These are phyloP conservation scores for Patella ulyssiponensis DNA, from an alignment of 2,888 invertebrate genomes.

Conservation along the genomic window DNA sequence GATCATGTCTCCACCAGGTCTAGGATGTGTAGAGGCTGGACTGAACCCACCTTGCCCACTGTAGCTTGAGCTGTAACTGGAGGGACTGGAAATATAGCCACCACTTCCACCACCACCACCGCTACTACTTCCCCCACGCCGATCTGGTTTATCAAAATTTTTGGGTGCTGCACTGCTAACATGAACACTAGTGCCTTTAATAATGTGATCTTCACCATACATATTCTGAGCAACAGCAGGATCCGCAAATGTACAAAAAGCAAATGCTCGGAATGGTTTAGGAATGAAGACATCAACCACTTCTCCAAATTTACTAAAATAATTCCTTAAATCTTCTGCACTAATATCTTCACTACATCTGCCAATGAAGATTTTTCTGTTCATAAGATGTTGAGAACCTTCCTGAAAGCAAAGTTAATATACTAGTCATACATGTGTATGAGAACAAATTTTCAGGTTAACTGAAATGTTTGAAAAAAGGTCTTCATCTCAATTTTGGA, in stretches of 20 bases:
- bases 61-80: constrained; percentile 31
- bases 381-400: constrained; percentile 62
- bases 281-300: constrained; percentile 97
- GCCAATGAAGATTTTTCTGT: constrained; percentile 92
- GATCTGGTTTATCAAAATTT: constrained; percentile 53
- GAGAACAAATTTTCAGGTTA: neutral
- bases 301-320: constrained; percentile 88
- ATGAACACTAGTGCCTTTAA: constrained; percentile 82
- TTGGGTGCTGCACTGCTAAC: constrained; percentile 75
- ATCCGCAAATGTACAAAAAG: constrained; percentile 94
- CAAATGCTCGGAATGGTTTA: constrained; percentile 82
- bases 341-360: constrained; percentile 93
- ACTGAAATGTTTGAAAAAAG: neutral
- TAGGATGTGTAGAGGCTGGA: constrained; percentile 14
- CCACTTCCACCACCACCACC: constrained; percentile 24
- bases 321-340: constrained; percentile 89
- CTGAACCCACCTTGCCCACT: constrained; percentile 32
- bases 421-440: neutral
- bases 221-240: constrained; percentile 91
- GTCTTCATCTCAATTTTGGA: neutral
- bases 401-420: constrained; percentile 51
- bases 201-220: constrained; percentile 94
- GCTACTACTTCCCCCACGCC: constrained; percentile 18
- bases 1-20: constrained; percentile 10
- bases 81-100: constrained; percentile 25